Base-by-base conservation (phyloP, 2,113 vertebrate species). In the Ibidorhyncha struthersii region DNA sequence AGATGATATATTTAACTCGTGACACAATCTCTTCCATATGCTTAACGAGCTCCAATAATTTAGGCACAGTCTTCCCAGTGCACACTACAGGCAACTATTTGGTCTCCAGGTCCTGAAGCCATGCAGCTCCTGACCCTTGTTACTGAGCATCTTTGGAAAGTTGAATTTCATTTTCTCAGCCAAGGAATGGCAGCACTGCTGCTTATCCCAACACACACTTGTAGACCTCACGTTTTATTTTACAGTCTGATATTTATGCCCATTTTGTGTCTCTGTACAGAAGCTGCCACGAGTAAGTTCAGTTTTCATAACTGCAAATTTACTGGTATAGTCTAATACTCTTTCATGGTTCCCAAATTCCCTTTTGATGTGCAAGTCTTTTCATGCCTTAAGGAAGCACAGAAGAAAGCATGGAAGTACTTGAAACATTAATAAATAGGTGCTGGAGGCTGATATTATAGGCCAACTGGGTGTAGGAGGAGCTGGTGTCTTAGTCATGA, bases 351-450 rank as follows among this genome's bases (percentile, higher is more conserved):
- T 94, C 59, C 41, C 78, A 78, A 81, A 81, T 81, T 94, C 47
- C 59, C 91, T 93, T 97, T 89, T 94, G 81, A 97, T 90, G 83
- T 84, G 41, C 71, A 95, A 92, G 94, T 70, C 47, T 41, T 86
- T 89, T 96, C 65, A 67, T 67, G 89, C 95, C 86, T 89, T 47
- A 79, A 78, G 86, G 83, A 71, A 94, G 59, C 80, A 89, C 4
- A 74, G 80, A 82, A 94, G 71, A 92, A 89, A 93, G 58, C 55
- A 89, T 50, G 63, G 53, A 86, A 92, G 49, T 59, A 83, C 49
- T 83, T 83, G 66, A 92, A 92, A 96, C 3, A 7, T 80, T 88
- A 96, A 90, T 76, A 86, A 93, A 58, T 58, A 89, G 22, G 63
- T 62, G 91, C 89, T 84, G 76, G 59, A 78, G 72, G 76, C 55